Percentiles rank a stretch among this genome's conserved stretches.
Conservation (phyloP, 2,113 vertebrate species). For the Corythoichthys haematopterus region DNA sequence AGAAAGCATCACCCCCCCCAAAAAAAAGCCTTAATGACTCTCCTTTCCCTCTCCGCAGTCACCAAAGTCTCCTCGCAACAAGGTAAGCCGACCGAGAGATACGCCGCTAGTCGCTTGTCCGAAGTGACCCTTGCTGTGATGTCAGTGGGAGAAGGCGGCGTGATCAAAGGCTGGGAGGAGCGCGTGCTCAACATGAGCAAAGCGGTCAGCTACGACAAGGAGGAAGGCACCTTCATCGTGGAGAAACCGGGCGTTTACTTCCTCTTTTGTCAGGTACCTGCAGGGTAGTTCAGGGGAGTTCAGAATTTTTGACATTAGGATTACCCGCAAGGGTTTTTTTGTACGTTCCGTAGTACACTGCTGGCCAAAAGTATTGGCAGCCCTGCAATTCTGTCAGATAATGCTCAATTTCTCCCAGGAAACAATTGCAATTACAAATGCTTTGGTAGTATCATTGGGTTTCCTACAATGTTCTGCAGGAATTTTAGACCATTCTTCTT, state of each 20-base stretch:
- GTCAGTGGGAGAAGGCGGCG: conserved; percentile 74
- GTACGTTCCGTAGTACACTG: too few relatives aligned
- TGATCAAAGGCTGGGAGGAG: conserved; percentile 84
- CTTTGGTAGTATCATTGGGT: too few relatives aligned
- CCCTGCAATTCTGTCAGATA: too few relatives aligned
- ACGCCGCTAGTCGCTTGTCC: background rate
- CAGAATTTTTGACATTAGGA: too few relatives aligned
- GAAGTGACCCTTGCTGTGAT: conserved; percentile 1
- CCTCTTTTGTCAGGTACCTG: conserved; percentile 83
- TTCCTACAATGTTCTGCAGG: too few relatives aligned
- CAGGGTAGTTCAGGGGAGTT: too few relatives aligned
- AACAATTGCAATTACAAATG: too few relatives aligned
- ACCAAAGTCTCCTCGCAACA: conserved; percentile 69
- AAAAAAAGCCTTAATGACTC: conserved; percentile 63
- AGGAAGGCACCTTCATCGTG: conserved; percentile 78
- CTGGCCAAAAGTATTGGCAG: too few relatives aligned
- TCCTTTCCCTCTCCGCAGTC: conserved; percentile 58
- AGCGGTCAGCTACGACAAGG: conserved; percentile 78
- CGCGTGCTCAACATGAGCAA: conserved; percentile 80
- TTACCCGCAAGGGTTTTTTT: too few relatives aligned
- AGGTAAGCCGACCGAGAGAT: conserved; percentile 55
- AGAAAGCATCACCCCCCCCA: conserved; percentile 58
- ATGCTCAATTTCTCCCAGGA: too few relatives aligned
- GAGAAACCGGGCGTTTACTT: conserved; percentile 81
- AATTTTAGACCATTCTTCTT: too few relatives aligned